A percentile compares a stretch with the other conserved stretches of the same genome.
These are phyloP conservation scores for Nycticryphes semicollaris DNA, from an alignment of 2,113 vertebrate genomes.

Conservation along the genomic window DNA sequence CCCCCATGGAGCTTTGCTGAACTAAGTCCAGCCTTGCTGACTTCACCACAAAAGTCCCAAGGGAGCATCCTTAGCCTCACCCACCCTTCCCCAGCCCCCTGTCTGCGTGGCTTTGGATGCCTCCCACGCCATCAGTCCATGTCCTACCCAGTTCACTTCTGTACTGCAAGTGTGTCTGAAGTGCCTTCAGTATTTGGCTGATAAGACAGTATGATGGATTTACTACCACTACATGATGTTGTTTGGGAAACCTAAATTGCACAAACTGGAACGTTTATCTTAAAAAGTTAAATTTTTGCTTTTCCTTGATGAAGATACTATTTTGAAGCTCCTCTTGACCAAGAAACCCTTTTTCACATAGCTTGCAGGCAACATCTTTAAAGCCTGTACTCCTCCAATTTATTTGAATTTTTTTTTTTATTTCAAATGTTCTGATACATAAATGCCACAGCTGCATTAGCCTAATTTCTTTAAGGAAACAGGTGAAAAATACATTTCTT, in stretches of 20 bases:
- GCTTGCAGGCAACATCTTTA: not conserved
- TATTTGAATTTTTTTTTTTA: not conserved
- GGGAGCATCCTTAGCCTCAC: no score
- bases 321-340: not conserved
- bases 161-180: not conserved
- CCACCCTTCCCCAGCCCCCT: not conserved
- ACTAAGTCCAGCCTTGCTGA: not conserved
- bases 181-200: not conserved
- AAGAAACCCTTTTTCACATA: not conserved
- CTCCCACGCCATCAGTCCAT: not conserved
- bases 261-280: not conserved
- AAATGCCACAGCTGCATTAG: not conserved
- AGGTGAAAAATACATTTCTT: not conserved
- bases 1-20: not conserved
- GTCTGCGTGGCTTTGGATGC: not conserved
- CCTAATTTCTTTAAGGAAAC: not conserved
- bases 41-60: not conserved
- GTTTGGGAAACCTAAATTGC: not conserved
- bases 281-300: not conserved
- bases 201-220: not conserved
- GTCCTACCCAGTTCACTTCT: not conserved
- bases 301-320: not conserved
- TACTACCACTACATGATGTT: rapidly evolving
- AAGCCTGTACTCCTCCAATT: not conserved
- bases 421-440: not conserved